Conservation (phyloP, 2,113 vertebrate species). For the Aphyosemion australe region DNA sequence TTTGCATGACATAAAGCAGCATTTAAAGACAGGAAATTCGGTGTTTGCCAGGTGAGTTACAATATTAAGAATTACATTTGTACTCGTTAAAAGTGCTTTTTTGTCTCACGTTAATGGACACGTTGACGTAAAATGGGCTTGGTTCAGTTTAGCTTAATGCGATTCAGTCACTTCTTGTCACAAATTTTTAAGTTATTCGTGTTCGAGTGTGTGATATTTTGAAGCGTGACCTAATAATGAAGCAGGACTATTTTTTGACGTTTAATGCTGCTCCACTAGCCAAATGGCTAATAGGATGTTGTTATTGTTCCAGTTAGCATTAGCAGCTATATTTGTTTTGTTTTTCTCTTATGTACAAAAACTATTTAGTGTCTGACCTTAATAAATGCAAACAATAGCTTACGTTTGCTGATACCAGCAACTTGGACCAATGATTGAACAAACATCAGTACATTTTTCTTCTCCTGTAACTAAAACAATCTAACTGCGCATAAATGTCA, state of each 20-base stretch:
- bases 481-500: not conserved
- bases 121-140: conserved; percentile 4
- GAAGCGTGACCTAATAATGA: not conserved
- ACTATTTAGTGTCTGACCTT: no score
- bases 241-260: not conserved
- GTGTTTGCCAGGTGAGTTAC: conserved; percentile 44
- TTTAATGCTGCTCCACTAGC: no score
- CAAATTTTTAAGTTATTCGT: not conserved
- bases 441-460: no score
- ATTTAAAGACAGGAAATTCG: conserved; percentile 17
- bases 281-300: no score
- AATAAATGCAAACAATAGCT: no score
- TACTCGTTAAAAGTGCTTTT: not conserved
- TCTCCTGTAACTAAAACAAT: no score
- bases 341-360: no score
- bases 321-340: no score
- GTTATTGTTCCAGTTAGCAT: no score
- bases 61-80: not conserved
- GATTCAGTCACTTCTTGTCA: not conserved
- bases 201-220: not conserved
- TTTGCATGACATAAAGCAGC: not conserved
- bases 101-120: not conserved
- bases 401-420: no score
- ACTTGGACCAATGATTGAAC: no score
- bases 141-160: no score